Evolutionary conservation across 2,113 vertebrate genomes (phyloP).

Genomic region (Crotalus viridis): DNA sequence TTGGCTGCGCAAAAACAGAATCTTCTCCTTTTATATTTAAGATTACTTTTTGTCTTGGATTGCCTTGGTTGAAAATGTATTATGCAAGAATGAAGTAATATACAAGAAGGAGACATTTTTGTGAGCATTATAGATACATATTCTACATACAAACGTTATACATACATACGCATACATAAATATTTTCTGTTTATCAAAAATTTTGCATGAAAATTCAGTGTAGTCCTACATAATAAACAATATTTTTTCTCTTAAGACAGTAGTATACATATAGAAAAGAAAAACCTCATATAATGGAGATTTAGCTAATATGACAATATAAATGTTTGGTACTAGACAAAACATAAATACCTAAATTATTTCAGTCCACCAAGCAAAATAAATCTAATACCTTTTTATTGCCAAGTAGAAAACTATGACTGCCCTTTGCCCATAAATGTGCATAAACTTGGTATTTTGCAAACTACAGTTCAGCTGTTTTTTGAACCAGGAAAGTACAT

Average conservation of each 20-base stretch:
- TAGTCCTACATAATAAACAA: background rate
- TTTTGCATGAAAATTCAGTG: background rate
- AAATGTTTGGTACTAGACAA: background rate
- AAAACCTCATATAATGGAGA: background rate
- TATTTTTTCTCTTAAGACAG: background rate
- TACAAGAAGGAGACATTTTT: background rate
- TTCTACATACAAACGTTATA: too few relatives aligned
- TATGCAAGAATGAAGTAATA: background rate
- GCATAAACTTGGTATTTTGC: background rate
- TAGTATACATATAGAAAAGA: background rate
- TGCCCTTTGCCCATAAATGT: background rate
- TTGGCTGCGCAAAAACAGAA: background rate
- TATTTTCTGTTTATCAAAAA: background rate
- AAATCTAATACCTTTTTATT: background rate
- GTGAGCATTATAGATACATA: background rate
- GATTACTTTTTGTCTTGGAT: background rate
- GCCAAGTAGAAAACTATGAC: background rate
- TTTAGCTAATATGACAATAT: background rate
- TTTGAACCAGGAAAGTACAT: background rate
- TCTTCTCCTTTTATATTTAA: background rate
- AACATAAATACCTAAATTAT: background rate
- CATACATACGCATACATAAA: too few relatives aligned
- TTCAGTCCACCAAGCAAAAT: background rate
- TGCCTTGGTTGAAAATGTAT: background rate
- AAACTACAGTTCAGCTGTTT: background rate